Conservation (phyloP, 2,797 vertebrate species). For the Simalia tracyae region DNA sequence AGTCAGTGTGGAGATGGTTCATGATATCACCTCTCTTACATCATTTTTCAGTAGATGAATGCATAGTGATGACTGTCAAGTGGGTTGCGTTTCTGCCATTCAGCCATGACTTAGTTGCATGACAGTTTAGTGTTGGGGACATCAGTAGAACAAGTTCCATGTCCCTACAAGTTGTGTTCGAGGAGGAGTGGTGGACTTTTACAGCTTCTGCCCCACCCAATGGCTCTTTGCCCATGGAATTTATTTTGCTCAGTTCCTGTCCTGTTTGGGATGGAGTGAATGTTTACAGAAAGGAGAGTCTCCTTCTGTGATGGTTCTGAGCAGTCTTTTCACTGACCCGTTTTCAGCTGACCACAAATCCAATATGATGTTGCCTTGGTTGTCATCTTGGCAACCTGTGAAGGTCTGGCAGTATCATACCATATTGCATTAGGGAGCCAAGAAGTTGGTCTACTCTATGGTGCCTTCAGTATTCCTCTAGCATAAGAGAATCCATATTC, state of each 20-base stretch:
- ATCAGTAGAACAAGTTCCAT: neutral
- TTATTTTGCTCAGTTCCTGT: neutral
- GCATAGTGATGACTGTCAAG: neutral
- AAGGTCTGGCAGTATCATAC: neutral
- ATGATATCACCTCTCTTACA: neutral
- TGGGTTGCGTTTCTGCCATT: neutral
- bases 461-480: neutral
- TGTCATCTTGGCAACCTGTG: neutral
- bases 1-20: neutral
- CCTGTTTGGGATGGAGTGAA: neutral
- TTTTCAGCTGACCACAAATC: neutral
- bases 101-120: neutral
- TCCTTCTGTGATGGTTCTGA: neutral
- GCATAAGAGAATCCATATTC: neutral
- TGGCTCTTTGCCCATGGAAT: neutral
- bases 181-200: neutral
- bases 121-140: neutral
- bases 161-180: neutral
- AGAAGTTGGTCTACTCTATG: neutral
- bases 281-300: neutral
- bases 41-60: neutral
- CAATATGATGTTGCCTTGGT: neutral
- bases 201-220: neutral
- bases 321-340: neutral
- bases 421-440: neutral